Evolutionary conservation across 2,113 vertebrate genomes (phyloP).

Genomic region (Apteryx owenii): DNA sequence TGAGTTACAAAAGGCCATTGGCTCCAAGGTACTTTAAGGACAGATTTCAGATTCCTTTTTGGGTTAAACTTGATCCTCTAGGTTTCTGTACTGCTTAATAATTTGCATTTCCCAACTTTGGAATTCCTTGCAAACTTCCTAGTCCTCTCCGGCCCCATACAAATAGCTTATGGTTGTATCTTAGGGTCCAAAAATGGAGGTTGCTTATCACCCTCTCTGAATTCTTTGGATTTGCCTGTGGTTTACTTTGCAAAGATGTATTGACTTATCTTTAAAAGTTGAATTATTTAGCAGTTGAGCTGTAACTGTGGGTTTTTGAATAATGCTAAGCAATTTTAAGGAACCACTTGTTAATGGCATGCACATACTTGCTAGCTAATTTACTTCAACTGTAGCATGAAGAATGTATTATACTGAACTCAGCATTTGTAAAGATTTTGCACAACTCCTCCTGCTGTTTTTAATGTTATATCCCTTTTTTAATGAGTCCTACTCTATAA

Average conservation of each 20-base stretch:
- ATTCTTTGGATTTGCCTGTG: background rate
- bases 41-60: background rate
- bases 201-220: background rate
- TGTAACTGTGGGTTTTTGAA: background rate
- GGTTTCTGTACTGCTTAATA: background rate
- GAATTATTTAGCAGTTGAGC: constrained; percentile 14
- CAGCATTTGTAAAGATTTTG: background rate
- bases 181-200: background rate
- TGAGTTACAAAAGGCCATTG: background rate
- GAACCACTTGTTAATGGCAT: background rate
- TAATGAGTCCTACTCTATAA: rapidly evolving
- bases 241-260: background rate
- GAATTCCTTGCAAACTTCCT: background rate
- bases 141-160: no score
- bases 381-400: background rate
- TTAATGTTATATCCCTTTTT: background rate
- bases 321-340: background rate
- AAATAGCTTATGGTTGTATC: background rate
- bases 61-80: background rate
- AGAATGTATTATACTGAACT: rapidly evolving
- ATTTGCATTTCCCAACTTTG: background rate
- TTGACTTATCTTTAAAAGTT: background rate
- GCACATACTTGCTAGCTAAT: background rate
- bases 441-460: background rate
- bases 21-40: background rate